A percentile compares a stretch with the other conserved stretches of the same genome.
phyloP scores from a whole-genome alignment of 2,113 vertebrate species.

The Rhinolophus ferrumequinum region DNA sequence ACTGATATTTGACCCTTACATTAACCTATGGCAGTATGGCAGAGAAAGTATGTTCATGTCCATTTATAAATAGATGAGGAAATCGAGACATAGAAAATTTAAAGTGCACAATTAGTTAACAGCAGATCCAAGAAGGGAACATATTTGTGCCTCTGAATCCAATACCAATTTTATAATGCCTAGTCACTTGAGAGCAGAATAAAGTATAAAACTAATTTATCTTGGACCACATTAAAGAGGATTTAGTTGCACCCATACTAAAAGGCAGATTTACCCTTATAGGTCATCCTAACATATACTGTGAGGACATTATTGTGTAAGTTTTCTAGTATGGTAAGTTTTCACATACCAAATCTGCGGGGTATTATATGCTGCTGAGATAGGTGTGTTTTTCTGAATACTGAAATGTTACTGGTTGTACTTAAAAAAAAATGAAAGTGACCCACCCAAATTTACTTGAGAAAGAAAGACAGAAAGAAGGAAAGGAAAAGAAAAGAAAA shows the following conservation, averaged over 20 bases:
- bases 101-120: not conserved
- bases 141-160: not conserved
- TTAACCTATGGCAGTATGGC: not conserved
- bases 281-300: not conserved
- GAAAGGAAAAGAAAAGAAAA: too few species aligned
- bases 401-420: slow-evolving; percentile 3
- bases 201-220: not conserved
- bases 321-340: not conserved
- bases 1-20: not conserved
- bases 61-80: slow-evolving; percentile 39
- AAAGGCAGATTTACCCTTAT: not conserved
- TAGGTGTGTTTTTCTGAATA: not conserved
- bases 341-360: not conserved
- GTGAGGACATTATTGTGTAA: not conserved
- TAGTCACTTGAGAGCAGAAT: not conserved
- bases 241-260: not conserved
- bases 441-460: not conserved
- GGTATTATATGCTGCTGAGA: not conserved
- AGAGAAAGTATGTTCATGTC: slow-evolving; percentile 4
- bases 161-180: not conserved
- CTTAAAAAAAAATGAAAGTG: slow-evolving; percentile 20
- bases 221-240: not conserved
- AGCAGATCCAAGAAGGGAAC: not conserved
- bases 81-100: slow-evolving; percentile 4
- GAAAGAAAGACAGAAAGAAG: not conserved